Evolutionary conservation across 2,888 invertebrate species (phyloP), one percentile per base, ranked within the genome.

Genomic region (Zeuzera pyrina): DNA sequence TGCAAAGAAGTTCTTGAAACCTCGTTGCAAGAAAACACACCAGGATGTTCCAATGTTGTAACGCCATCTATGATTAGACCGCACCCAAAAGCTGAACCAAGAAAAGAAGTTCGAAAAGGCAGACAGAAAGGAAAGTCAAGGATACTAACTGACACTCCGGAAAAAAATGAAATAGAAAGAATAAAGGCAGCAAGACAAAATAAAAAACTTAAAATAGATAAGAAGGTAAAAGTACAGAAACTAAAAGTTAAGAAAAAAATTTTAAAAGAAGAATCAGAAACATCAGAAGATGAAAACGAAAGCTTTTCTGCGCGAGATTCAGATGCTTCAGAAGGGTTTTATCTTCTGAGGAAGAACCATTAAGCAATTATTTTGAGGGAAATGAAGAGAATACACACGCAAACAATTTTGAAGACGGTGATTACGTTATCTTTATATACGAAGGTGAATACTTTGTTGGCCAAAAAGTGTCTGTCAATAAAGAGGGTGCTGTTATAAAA

Each of bases 321-420:
- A 29, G 29, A 29, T 29, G 15, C 15, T 27, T 27, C 23, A 23
- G 2, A 23, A 23, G 30, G 16, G 16, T 21, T 19, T 30, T 30
- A 23, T 23, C 23, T 30, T 30, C 30, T 30, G 30, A 30, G 14
- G 30, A 30, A 30, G 30, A 30, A 30, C 23, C 21, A 22, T 21
- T 22, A 30, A 30, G 30, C 23, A 30, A 30, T 30, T 23, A 30
- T 30, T 30, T 30, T 30, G 30, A 30, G 21, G 30, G 23, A 30
- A 22, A 12, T 22, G 12, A 30, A 21, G 23, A 30, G 15, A 23
- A 30, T 23, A 23, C 22, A 23, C 13, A 13, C 14, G 21, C 21
- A 21, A 21, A 21, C 21, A 24, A 24, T 10, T 24, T n/a, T 24
- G 24, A 30, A 22, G 30, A 12, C 22, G 30, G 30, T 22, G 23